Evolutionary conservation across 2,888 invertebrate genomes (phyloP).

Genomic region (Rosalia funebris): DNA sequence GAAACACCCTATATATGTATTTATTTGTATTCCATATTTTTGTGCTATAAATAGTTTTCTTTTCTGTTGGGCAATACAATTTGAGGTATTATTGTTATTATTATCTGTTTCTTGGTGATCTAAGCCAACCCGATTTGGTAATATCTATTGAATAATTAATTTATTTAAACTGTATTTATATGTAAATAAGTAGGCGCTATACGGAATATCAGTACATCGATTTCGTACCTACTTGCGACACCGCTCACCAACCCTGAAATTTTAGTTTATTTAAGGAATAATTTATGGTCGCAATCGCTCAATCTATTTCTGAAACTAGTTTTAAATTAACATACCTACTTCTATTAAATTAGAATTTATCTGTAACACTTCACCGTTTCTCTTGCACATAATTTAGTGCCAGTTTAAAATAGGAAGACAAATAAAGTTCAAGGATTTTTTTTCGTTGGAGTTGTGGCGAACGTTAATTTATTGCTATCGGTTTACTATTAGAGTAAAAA

Average conservation of each 20-base stretch:
- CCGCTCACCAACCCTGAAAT: neutral
- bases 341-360: slow-evolving; percentile 29
- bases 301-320: slow-evolving; percentile 29
- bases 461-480: neutral
- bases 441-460: no score
- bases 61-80: no score
- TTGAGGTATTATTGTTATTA: no score
- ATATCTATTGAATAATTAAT: neutral
- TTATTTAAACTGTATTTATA: neutral
- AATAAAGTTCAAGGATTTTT: slow-evolving; percentile 31
- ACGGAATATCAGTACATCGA: neutral
- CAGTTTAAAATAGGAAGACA: slow-evolving; percentile 28
- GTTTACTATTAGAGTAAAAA: neutral
- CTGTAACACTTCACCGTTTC: slow-evolving; percentile 23
- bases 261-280: slow-evolving; percentile 17
- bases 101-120: no score
- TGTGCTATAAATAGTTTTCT: no score
- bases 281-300: slow-evolving; percentile 25
- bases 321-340: slow-evolving; percentile 29
- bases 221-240: neutral
- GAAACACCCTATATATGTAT: no score
- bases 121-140: no score
- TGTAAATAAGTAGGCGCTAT: neutral
- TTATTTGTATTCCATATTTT: no score
- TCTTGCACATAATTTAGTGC: slow-evolving; percentile 22